These are phyloP conservation scores for Poliocrania exsul DNA, from an alignment of 2,797 vertebrate species.

Conservation along the genomic window DNA sequence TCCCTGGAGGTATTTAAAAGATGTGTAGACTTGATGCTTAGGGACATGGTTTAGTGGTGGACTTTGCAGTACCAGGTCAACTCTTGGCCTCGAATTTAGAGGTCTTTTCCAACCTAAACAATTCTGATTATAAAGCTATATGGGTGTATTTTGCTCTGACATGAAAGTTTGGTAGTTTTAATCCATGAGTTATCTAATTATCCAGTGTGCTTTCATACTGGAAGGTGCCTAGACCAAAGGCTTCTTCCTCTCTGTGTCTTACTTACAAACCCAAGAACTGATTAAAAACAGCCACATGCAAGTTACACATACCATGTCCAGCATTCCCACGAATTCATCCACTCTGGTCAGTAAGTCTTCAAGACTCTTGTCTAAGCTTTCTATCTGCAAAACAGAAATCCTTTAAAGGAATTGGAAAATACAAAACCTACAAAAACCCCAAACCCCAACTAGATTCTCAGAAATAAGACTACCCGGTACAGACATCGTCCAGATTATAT, in stretches of 20 bases:
- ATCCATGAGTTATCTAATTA: not conserved
- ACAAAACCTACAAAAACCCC: not conserved
- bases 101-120: not conserved
- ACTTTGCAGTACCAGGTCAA: not conserved
- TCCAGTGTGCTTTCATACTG: not conserved
- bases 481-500: accelerated
- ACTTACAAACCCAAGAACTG: not conserved
- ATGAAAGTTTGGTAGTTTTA: not conserved
- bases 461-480: accelerated
- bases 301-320: slow-evolving; percentile 88
- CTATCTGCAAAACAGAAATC: slow-evolving; percentile 73
- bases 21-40: not conserved
- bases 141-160: accelerated
- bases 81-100: not conserved
- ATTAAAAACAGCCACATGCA: accelerated
- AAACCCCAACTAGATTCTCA: not conserved
- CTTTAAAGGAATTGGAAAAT: not conserved
- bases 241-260: not conserved
- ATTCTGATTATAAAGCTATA: not conserved
- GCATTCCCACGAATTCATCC: slow-evolving; percentile 96
- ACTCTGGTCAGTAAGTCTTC: slow-evolving; percentile 93
- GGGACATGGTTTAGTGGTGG: not conserved
- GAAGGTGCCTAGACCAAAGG: not conserved
- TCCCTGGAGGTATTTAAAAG: not conserved
- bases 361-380: slow-evolving; percentile 87